Evolutionary conservation across 1,140 invertebrate genomes (phyloP).

Genomic region (Penaeus chinensis): DNA sequence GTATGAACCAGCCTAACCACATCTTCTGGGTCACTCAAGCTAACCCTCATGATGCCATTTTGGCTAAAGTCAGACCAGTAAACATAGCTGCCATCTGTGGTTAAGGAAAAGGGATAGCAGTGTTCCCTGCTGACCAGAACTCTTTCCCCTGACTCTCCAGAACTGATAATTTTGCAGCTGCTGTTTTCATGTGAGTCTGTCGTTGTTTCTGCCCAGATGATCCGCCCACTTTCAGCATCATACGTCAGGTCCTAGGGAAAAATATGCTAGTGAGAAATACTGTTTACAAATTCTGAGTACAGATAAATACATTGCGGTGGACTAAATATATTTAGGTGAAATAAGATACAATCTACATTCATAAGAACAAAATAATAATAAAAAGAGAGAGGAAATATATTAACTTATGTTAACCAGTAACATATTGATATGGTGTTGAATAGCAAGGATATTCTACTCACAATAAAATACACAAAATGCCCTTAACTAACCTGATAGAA

Average conservation of each 20-base stretch:
- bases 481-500: slow-evolving; percentile 33
- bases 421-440: neutral
- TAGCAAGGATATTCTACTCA: neutral
- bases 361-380: too few relatives aligned
- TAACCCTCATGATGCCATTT: slow-evolving; percentile 56
- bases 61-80: slow-evolving; percentile 59
- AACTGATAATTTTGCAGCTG: slow-evolving; percentile 45
- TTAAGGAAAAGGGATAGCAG: slow-evolving; percentile 58
- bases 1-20: slow-evolving; percentile 50
- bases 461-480: neutral
- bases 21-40: slow-evolving; percentile 24
- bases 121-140: slow-evolving; percentile 35
- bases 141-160: neutral
- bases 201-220: slow-evolving; percentile 47
- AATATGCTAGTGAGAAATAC: neutral
- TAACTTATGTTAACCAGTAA: too few relatives aligned
- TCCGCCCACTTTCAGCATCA: slow-evolving; percentile 22
- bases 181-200: slow-evolving; percentile 15
- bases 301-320: too few relatives aligned
- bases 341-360: too few relatives aligned
- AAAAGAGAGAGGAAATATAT: too few relatives aligned
- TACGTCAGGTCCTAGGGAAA: slow-evolving; percentile 42
- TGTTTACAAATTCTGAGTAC: too few relatives aligned
- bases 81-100: slow-evolving; percentile 43
- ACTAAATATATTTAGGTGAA: too few relatives aligned